Evolutionary conservation across 1,140 invertebrate species (phyloP).

Genomic region (Habropoda laboriosa): DNA sequence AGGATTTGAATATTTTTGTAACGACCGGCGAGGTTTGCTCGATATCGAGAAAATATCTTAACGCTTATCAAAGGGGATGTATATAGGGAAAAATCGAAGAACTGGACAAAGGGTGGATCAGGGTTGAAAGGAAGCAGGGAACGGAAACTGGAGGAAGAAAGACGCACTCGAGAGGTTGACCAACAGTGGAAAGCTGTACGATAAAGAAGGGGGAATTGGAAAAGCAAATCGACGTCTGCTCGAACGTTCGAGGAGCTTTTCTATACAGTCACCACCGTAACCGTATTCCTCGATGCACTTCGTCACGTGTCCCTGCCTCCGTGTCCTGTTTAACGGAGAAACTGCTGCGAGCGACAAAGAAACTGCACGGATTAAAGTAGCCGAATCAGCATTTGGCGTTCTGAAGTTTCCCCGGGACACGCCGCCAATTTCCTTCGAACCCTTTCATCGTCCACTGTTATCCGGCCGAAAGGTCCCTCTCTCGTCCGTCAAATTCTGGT

Average conservation of each 20-base stretch:
- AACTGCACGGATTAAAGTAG: neutral
- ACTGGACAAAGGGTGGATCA: neutral
- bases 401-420: neutral
- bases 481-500: neutral
- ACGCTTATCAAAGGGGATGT: too few species aligned
- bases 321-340: neutral
- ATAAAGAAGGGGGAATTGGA: neutral
- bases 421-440: neutral
- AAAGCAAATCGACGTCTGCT: constrained; percentile 11
- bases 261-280: neutral
- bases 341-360: neutral
- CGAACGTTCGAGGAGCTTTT: neutral
- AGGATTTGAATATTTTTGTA: too few species aligned
- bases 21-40: too few species aligned
- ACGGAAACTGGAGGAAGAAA: neutral
- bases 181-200: neutral
- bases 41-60: too few species aligned
- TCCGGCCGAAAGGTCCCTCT: neutral
- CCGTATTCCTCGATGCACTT: neutral
- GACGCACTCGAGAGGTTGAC: constrained; percentile 2
- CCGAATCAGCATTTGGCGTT: constrained; percentile 4
- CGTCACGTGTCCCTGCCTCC: neutral
- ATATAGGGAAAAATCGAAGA: too few species aligned
- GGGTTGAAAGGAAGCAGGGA: neutral
- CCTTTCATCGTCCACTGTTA: neutral